Evolutionary conservation across 1,140 invertebrate genomes (phyloP), one percentile per base, ranked within the genome.

Genomic region (Drosophila chauvacae): DNA sequence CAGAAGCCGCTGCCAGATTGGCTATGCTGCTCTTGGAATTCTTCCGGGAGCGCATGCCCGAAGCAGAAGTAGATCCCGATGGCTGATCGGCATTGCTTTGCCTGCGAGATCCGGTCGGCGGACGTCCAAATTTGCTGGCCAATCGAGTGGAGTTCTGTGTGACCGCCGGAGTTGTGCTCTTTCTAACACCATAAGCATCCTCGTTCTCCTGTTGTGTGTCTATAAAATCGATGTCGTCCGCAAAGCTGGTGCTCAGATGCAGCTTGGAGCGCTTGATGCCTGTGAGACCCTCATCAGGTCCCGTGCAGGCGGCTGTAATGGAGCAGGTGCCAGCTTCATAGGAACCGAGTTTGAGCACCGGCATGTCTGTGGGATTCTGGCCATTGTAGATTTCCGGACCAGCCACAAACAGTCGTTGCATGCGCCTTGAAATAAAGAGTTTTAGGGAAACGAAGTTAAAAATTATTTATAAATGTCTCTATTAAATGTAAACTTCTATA

Each of bases 141-240:
- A 81, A 77, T 51, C 93, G 60, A 2, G 86, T 77, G 9, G 74
- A 44, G 39, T 73, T 72, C 44, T 77, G 73, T 26, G 63, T 26
- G 4, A 35, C 41, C 28, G 41, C 6, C n/a, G 65, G 30, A 4
- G 59, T 74, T 4, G 85, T 79, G 83, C 92, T 93, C 83, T 85
- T 91, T 74, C 93, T 91, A 20, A 93, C 91, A 26, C 92, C 92
- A 69, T 93, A 92, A n/a, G 92, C 91, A 68, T 94, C 94, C 18
- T 87, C 85, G 44, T 91, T 92, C 71, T 95, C 94, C 74, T 95
- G 95, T 71, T 94, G 93, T 51, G 94, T 95, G 82, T 96, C 96
- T 77, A 97, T 96, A 76, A 95, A 96, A 91, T 96, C 95, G 26
- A 96, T 95, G 85, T 96, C 96, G 39, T 95, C 94, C 63, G 96